phyloP scores from a whole-genome alignment of 1,140 invertebrate species.

The Pseudomyrmex flavicornis region DNA sequence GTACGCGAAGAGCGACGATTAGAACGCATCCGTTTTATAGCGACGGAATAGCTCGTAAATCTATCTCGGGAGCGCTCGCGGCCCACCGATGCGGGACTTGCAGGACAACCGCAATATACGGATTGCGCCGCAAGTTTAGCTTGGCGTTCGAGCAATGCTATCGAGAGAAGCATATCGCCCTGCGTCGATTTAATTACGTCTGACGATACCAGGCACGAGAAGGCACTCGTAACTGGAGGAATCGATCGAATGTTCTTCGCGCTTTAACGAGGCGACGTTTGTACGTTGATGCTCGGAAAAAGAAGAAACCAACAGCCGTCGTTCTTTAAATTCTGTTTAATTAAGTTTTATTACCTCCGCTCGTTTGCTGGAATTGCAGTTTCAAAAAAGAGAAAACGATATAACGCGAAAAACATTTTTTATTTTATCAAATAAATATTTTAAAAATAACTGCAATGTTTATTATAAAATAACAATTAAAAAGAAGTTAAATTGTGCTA shows the following conservation, averaged over 20 bases:
- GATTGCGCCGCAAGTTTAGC: conserved; percentile 33
- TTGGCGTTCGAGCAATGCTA: conserved; percentile 52
- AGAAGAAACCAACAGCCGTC: too few species aligned
- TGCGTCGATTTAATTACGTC: conserved; percentile 76
- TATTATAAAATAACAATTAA: too few species aligned
- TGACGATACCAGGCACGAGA: conserved; percentile 70
- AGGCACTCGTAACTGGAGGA: conserved; percentile 28
- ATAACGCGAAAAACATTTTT: too few species aligned
- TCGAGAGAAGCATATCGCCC: conserved; percentile 58
- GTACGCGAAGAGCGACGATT: conserved; percentile 54
- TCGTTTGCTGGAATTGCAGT: neutral
- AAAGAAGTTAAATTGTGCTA: too few species aligned
- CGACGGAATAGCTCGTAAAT: conserved; percentile 73
- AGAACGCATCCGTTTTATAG: conserved; percentile 57
- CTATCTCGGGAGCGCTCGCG: conserved; percentile 49
- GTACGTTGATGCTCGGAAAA: neutral
- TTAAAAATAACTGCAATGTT: too few species aligned
- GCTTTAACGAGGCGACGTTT: conserved; percentile 59
- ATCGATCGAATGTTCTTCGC: conserved; percentile 62
- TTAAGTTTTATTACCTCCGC: neutral
- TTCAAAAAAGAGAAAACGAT: neutral
- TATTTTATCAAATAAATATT: too few species aligned
- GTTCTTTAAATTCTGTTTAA: neutral
- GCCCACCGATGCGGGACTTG: conserved; percentile 32
- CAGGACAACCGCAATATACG: conserved; percentile 62